Evolutionary conservation across 2,797 vertebrate species (phyloP), one percentile per base, ranked within the genome.

Genomic region (Scolopax bukidnonensis): DNA sequence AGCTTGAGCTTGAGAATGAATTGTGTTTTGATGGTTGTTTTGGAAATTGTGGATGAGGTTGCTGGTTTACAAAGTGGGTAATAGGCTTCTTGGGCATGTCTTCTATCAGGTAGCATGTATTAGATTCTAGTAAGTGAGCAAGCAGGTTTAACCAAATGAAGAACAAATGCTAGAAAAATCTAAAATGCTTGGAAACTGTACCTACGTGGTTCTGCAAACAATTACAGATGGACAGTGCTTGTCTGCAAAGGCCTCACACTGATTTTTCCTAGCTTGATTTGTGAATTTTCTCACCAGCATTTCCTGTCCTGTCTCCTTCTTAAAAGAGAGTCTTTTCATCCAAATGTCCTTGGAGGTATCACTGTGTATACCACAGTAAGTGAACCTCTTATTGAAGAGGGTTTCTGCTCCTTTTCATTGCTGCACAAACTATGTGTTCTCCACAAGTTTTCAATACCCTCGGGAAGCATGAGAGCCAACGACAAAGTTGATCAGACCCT

Each of bases 401-500:
- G 15, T 38, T 89, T 67, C n/a, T 10, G n/a, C 70, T 95, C 30
- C 60, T 97, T 96, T 95, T 85, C 77, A 59, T 47, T 74, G 11
- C 48, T 69, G 78, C 63, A 90, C 76, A 96, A 97, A 92, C 93
- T 96, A 56, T 61, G 24, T 47, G 56, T 23, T 95, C 74, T 88
- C 77, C 69, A 80, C 85, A 94, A 94, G 71, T 85, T 90, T 97
- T 94, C 78, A 83, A 48, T 91, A 83, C 64, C 23, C 76, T 95
- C 80, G 53, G 28, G 84, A 96, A 96, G 92, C 54, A 84, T 38
- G 53, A 90, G 63, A 95, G 87, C 47, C 60, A 11, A 85, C 48
- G 48, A 16, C 68, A 80, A 93, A 75, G 78, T 69, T 93, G 43
- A 91, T 96, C 41, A 59, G 87, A 68, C 23, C 43, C 63, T 88